Evolutionary conservation across 2,888 invertebrate species (phyloP).

Genomic region (Agrochola litura): DNA sequence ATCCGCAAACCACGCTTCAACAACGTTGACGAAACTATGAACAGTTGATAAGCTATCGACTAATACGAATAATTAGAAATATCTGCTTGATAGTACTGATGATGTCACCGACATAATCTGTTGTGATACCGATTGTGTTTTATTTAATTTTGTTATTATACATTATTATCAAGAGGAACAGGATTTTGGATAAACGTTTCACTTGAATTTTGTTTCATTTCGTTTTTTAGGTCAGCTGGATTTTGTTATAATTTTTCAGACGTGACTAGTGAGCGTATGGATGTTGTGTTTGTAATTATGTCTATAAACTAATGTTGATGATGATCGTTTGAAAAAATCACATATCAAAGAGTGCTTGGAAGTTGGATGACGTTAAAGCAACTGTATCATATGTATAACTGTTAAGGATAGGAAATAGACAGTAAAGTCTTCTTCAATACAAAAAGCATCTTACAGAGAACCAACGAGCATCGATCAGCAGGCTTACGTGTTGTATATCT

Average conservation of each 20-base stretch:
- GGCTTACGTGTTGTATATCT: neutral
- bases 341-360: too few relatives aligned
- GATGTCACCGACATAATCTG: slow-evolving; percentile 50
- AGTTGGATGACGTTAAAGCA: too few relatives aligned
- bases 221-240: neutral
- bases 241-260: neutral
- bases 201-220: slow-evolving; percentile 6
- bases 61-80: slow-evolving; percentile 52
- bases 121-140: slow-evolving; percentile 33
- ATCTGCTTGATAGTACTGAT: slow-evolving; percentile 34
- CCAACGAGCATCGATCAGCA: neutral
- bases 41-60: slow-evolving; percentile 41
- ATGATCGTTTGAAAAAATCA: neutral
- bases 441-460: neutral
- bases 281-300: neutral
- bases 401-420: neutral
- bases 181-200: slow-evolving; percentile 13
- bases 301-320: neutral
- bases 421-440: neutral
- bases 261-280: neutral
- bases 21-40: slow-evolving; percentile 16
- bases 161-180: slow-evolving; percentile 22
- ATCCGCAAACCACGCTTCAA: neutral
- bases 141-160: slow-evolving; percentile 34
- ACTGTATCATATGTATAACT: neutral